phyloP scores from a whole-genome alignment of 2,888 invertebrate species.

The Cryptophagus acutangulus region DNA sequence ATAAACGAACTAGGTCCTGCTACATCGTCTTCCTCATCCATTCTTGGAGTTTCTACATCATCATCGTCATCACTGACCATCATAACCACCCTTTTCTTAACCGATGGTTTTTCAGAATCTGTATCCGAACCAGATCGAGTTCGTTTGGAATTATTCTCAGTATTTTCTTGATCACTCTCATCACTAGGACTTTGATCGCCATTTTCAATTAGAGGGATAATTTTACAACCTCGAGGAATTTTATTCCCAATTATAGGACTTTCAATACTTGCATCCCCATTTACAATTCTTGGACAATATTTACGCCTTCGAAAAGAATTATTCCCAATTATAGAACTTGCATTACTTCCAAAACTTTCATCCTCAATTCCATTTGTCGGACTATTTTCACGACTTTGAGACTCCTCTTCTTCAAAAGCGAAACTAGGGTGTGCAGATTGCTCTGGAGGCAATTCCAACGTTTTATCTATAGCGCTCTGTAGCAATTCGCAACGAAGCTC shows the following conservation, averaged over 20 bases:
- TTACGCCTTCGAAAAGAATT: no score
- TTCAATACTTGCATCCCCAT: neutral
- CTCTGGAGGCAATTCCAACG: constrained; percentile 35
- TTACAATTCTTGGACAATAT: neutral
- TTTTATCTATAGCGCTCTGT: constrained; percentile 54
- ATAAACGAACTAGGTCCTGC: no score
- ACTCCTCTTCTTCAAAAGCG: constrained; percentile 44
- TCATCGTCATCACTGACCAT: constrained; percentile 36
- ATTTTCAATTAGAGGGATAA: constrained; percentile 12
- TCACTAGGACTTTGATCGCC: constrained; percentile 13
- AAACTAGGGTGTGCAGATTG: neutral
- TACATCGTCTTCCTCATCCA: no score
- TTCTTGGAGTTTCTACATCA: constrained; percentile 5
- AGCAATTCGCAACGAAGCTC: constrained; percentile 55
- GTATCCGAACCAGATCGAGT: constrained; percentile 27
- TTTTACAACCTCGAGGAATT: no score
- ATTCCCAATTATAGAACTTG: neutral
- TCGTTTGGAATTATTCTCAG: constrained; percentile 19
- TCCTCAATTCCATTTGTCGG: constrained; percentile 30
- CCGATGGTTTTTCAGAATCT: constrained; percentile 29
- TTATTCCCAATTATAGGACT: constrained; percentile 1
- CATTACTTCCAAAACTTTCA: constrained; percentile 3
- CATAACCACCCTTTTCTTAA: constrained; percentile 29
- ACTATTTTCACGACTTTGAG: no score
- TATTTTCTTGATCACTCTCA: constrained; percentile 8